phyloP scores from a whole-genome alignment of 37 sponge, comb jelly and placozoan species.

The Theonella swinhoei region DNA sequence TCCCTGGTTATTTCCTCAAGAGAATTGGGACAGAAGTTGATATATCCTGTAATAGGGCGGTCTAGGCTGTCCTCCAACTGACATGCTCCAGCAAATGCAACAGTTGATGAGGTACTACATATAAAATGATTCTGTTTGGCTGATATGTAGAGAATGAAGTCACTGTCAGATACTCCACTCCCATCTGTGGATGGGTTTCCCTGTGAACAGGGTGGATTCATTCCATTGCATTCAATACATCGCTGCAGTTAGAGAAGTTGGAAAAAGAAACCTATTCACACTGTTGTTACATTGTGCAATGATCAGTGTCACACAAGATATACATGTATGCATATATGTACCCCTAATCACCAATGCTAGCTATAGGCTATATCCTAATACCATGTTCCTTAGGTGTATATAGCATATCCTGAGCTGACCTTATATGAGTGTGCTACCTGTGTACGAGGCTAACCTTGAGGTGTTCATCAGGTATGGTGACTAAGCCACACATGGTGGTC shows the following conservation, averaged over 20 bases:
- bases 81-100: slow-evolving; percentile 84
- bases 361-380: no score
- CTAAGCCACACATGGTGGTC: neutral
- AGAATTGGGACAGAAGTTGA: slow-evolving; percentile 83
- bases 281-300: no score
- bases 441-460: neutral
- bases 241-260: slow-evolving; percentile 17
- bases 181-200: slow-evolving; percentile 34
- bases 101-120: slow-evolving; percentile 8
- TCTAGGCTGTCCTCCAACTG: slow-evolving; percentile 65
- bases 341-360: no score
- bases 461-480: neutral
- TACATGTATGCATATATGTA: no score
- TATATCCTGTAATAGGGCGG: slow-evolving; percentile 78
- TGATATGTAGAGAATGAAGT: slow-evolving; percentile 76
- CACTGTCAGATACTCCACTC: slow-evolving; percentile 68
- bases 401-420: neutral
- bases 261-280: no score
- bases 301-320: no score
- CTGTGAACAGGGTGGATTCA: neutral
- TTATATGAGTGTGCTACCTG: neutral
- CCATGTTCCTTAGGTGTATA: no score
- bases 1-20: slow-evolving; percentile 5
- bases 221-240: slow-evolving; percentile 57
- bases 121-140: slow-evolving; percentile 35